A percentile compares a stretch with the other conserved stretches of the same genome.
phyloP scores from a whole-genome alignment of 2,113 vertebrate genomes.

The Alouatta palliata region DNA sequence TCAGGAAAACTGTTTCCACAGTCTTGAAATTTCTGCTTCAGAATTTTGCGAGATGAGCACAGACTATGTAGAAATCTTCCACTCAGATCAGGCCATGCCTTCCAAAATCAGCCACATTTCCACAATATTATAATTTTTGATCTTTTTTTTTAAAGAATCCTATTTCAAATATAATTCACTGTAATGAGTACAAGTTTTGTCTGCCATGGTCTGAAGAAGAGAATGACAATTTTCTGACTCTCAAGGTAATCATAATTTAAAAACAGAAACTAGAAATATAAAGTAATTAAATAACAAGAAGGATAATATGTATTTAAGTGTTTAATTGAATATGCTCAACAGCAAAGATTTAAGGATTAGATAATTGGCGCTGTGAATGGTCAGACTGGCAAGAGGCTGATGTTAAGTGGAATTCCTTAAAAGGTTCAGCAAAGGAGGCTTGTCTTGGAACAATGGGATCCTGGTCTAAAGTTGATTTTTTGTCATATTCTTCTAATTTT shows the following conservation, averaged over 20 bases:
- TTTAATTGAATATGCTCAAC: background rate
- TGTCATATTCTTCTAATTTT: background rate
- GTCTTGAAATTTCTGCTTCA: background rate
- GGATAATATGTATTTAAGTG: background rate
- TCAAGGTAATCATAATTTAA: background rate
- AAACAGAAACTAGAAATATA: background rate
- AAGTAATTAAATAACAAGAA: background rate
- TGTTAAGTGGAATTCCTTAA: background rate
- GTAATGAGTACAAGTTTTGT: background rate
- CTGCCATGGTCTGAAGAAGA: background rate
- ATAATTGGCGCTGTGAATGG: background rate
- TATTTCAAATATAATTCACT: conserved; percentile 20
- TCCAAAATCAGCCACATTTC: background rate
- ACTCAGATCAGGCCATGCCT: background rate
- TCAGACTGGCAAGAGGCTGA: background rate
- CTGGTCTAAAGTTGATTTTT: background rate
- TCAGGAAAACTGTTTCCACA: background rate
- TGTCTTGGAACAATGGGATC: background rate
- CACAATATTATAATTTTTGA: background rate
- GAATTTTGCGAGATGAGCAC: background rate
- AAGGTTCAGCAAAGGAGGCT: background rate
- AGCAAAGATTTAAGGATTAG: background rate
- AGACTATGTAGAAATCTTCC: background rate
- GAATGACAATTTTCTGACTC: background rate
- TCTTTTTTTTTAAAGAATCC: background rate